Evolutionary conservation across 2,888 invertebrate species (phyloP).

Genomic region (Fragum fragum): DNA sequence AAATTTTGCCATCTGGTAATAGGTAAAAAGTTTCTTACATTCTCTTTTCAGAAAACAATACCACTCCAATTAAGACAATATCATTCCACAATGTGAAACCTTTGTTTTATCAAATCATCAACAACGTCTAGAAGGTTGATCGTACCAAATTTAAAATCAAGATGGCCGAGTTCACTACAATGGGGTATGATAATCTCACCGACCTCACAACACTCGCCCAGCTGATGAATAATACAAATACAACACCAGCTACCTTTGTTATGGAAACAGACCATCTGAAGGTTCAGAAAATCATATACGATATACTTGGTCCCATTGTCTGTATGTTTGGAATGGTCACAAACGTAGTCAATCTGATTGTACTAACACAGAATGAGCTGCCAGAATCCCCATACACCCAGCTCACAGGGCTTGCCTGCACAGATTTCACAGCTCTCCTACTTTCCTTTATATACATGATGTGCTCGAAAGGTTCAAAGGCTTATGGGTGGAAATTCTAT

Average conservation of each 20-base stretch:
- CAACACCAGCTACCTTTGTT: conserved; percentile 11
- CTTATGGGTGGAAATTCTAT: conserved; percentile 77
- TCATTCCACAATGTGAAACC: too few species aligned
- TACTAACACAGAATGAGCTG: conserved; percentile 80
- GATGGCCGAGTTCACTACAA: conserved; percentile 7
- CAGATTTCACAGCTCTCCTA: conserved; percentile 79
- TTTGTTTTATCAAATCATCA: too few species aligned
- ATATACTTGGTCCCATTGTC: conserved; percentile 78
- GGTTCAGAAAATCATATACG: conserved; percentile 68
- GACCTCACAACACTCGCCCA: background rate
- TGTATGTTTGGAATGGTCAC: conserved; percentile 83
- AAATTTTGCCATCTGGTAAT: too few species aligned
- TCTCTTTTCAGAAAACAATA: too few species aligned
- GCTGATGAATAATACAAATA: conserved; percentile 27
- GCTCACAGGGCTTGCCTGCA: conserved; percentile 81
- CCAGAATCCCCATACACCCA: conserved; percentile 85
- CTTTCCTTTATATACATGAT: conserved; percentile 78
- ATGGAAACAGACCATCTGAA: conserved; percentile 27
- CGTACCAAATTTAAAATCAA: too few species aligned
- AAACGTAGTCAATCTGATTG: conserved; percentile 82
- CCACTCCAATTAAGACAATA: too few species aligned
- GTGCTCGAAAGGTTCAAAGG: conserved; percentile 65
- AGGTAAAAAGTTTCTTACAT: too few species aligned
- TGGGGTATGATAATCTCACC: conserved; percentile 2
- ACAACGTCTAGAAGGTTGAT: too few species aligned